Evolutionary conservation across 1,140 invertebrate genomes (phyloP).

Genomic region (Pseudomyrmex sp.): DNA sequence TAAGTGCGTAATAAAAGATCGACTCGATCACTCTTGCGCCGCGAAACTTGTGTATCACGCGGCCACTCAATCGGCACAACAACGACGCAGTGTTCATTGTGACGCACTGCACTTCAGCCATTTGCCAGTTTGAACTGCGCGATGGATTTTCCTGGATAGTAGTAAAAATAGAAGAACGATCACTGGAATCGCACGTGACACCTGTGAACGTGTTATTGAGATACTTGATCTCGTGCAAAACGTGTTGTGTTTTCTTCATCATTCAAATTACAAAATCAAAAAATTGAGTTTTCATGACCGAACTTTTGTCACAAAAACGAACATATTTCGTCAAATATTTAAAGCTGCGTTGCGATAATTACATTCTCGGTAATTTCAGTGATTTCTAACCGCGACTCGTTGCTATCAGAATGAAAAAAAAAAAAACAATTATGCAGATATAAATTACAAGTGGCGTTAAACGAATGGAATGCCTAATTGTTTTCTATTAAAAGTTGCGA

Average conservation of each 20-base stretch:
- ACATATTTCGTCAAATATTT: not conserved
- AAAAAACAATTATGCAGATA: slow-evolving; percentile 20
- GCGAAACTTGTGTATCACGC: not conserved
- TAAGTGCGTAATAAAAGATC: slow-evolving; percentile 68
- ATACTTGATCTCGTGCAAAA: not conserved
- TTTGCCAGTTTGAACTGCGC: slow-evolving; percentile 17
- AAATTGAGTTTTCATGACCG: slow-evolving; percentile 6
- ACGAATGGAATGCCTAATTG: slow-evolving; percentile 12
- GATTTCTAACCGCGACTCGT: slow-evolving; percentile 12
- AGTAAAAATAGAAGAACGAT: slow-evolving; percentile 12
- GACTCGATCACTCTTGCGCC: slow-evolving; percentile 52
- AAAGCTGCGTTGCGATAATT: not conserved
- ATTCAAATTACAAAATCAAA: not conserved
- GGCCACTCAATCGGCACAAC: slow-evolving; percentile 1
- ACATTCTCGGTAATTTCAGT: slow-evolving; percentile 1
- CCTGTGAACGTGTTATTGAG: not conserved
- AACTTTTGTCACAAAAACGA: not conserved
- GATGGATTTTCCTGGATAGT: slow-evolving; percentile 12
- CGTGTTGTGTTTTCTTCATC: not conserved
- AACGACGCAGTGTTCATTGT: slow-evolving; percentile 39
- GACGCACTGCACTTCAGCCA: slow-evolving; percentile 7
- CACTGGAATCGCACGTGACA: slow-evolving; percentile 1
- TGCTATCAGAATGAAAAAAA: slow-evolving; percentile 7
- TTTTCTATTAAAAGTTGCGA: slow-evolving; percentile 35
- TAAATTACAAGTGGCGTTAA: slow-evolving; percentile 26